A percentile compares a stretch with the other conserved stretches of the same genome.
These are phyloP conservation scores for Atta colombica DNA, from an alignment of 1,140 invertebrate genomes.

Conservation along the genomic window DNA sequence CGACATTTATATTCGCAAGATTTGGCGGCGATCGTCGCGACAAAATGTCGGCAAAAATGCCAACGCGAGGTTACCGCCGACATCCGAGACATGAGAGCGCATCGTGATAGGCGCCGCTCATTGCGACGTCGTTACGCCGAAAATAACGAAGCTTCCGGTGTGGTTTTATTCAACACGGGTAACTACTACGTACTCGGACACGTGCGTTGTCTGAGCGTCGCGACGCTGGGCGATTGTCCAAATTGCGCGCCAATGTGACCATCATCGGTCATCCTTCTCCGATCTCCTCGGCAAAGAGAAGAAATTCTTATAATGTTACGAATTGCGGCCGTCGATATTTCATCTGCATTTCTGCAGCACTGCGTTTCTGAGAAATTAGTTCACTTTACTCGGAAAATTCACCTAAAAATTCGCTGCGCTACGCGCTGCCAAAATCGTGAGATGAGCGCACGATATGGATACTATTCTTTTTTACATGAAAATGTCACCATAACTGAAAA, in stretches of 20 bases:
- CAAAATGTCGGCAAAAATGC: constrained; percentile 55
- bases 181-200: constrained; percentile 27
- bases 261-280: neutral
- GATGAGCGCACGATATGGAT: neutral
- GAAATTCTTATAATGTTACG: neutral
- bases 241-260: constrained; percentile 1
- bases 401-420: neutral
- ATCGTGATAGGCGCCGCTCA: constrained; percentile 74
- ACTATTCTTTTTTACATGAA: neutral
- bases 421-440: constrained; percentile 23
- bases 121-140: constrained; percentile 55
- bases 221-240: constrained; percentile 36
- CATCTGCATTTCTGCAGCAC: neutral
- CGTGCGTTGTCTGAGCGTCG: constrained; percentile 51
- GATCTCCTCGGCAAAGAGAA: neutral
- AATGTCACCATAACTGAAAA: neutral
- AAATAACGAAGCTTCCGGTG: constrained; percentile 71
- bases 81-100: constrained; percentile 65
- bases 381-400: constrained; percentile 25
- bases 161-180: constrained; percentile 50
- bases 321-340: neutral
- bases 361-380: constrained; percentile 3
- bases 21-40: constrained; percentile 66
- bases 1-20: neutral
- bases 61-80: constrained; percentile 67